phyloP scores from a whole-genome alignment of 2,113 vertebrate species.

The Labeo catla region DNA sequence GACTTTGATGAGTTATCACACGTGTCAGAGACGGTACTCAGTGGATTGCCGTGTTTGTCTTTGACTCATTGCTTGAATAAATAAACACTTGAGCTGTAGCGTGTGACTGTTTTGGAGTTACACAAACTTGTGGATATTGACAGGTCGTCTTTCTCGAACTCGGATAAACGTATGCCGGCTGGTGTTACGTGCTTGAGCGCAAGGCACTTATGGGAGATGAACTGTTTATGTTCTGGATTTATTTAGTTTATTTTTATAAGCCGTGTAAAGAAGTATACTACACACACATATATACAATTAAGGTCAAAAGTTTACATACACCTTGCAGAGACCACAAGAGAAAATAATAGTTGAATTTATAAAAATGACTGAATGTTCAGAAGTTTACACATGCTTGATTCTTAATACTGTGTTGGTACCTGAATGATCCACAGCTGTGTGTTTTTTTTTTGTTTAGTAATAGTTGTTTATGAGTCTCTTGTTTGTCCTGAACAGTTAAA shows the following conservation, averaged over 20 bases:
- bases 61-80: constrained; percentile 48
- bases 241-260: too few species aligned
- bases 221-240: not conserved
- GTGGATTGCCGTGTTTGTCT: constrained; percentile 42
- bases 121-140: constrained; percentile 25
- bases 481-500: too few species aligned
- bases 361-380: too few species aligned
- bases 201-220: not conserved
- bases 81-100: constrained; percentile 35
- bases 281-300: too few species aligned
- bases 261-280: not conserved
- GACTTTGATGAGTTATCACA: constrained; percentile 39
- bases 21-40: constrained; percentile 28
- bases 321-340: too few species aligned
- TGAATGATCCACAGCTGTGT: too few species aligned
- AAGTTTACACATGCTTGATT: too few species aligned
- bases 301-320: too few species aligned
- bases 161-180: not conserved
- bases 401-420: too few species aligned
- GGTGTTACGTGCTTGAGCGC: not conserved
- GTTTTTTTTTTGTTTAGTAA: too few species aligned
- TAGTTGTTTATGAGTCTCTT: too few species aligned
- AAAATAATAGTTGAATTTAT: too few species aligned
- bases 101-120: constrained; percentile 32
- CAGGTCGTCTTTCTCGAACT: constrained; percentile 2